These are phyloP conservation scores for Protaetia brevitarsis DNA, from an alignment of 1,140 invertebrate genomes.

Conservation along the genomic window DNA sequence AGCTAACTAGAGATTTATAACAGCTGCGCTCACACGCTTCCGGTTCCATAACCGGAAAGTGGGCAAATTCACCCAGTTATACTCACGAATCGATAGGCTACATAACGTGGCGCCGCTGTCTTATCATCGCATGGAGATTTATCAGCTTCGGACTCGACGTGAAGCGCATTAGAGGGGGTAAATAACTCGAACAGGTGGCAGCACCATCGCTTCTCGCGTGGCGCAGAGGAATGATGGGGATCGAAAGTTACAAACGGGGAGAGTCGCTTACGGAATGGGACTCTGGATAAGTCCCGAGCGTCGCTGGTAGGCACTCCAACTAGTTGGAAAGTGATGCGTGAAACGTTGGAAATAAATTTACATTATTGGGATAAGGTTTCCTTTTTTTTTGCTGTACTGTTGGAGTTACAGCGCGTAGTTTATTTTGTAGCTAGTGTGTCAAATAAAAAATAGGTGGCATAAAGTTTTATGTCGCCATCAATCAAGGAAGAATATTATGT, in stretches of 20 bases:
- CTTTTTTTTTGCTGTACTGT: not conserved
- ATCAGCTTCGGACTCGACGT: not conserved
- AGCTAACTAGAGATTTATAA: constrained; percentile 1
- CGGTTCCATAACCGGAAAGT: not conserved
- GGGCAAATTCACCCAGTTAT: not conserved
- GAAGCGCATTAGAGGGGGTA: constrained; percentile 11
- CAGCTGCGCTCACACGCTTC: not conserved
- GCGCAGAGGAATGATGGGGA: not conserved
- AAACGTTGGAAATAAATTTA: constrained; percentile 14
- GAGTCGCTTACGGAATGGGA: not conserved
- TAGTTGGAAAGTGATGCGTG: constrained; percentile 12
- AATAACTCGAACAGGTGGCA: constrained; percentile 17
- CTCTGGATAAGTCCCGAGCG: not conserved
- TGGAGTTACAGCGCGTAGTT: not conserved
- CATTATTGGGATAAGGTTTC: constrained; percentile 8
- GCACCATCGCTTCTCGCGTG: not conserved
- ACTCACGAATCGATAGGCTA: not conserved
- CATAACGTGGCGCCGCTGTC: not conserved
- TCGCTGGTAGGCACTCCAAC: not conserved
- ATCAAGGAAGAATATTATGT: not conserved
- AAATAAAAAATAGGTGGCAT: not conserved
- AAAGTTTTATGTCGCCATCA: not conserved
- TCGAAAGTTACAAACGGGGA: constrained; percentile 9
- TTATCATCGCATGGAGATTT: constrained; percentile 18
- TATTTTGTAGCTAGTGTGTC: not conserved